These are phyloP conservation scores for Trogon melanurus DNA, from an alignment of 2,113 vertebrate genomes.

Conservation along the genomic window DNA sequence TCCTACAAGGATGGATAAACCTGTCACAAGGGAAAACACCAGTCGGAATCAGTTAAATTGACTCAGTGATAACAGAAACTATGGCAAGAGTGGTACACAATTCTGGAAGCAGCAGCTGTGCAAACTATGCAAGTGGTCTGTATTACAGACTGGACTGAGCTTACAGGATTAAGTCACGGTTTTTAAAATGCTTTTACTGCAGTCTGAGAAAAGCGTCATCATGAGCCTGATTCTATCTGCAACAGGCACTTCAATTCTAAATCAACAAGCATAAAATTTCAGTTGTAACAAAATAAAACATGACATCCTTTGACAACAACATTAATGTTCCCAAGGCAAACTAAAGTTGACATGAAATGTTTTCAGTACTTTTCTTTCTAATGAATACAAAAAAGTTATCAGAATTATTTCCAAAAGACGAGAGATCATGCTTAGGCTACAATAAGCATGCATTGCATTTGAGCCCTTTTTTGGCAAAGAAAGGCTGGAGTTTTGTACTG, in stretches of 20 bases:
- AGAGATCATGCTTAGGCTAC: background rate
- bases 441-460: background rate
- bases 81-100: background rate
- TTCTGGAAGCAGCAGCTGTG: background rate
- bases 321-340: background rate
- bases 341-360: background rate
- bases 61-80: background rate
- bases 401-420: background rate
- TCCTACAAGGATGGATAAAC: slow-evolving; percentile 88
- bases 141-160: background rate
- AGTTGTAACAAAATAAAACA: background rate
- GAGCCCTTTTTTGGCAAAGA: background rate
- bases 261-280: background rate
- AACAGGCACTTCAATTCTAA: background rate
- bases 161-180: background rate
- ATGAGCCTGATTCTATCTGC: background rate
- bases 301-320: background rate
- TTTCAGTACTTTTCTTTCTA: background rate
- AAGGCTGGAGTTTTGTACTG: background rate
- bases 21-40: slow-evolving; percentile 51
- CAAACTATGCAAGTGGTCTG: background rate
- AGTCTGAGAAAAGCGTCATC: background rate
- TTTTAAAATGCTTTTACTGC: background rate
- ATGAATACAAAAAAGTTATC: background rate
- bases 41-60: background rate